Evolutionary conservation across 1,140 invertebrate species (phyloP).

Genomic region (Pseudobourletiella spinata): DNA sequence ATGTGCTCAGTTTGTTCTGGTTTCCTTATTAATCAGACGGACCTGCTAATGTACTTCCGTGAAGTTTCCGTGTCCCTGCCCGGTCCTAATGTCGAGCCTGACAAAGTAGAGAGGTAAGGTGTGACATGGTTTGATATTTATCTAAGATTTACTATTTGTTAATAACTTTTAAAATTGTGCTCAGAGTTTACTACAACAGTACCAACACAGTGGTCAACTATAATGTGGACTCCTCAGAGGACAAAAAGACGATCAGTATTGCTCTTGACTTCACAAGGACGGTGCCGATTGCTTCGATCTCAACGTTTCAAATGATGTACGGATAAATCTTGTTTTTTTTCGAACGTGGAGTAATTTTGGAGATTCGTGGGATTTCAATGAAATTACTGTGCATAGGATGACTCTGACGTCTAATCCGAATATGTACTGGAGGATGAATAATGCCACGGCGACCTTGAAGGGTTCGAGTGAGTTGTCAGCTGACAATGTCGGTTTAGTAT

Average conservation of each 20-base stretch:
- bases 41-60: background rate
- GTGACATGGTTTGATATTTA: no score
- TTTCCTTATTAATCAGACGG: background rate
- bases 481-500: conserved; percentile 4
- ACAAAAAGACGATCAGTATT: no score
- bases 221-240: no score
- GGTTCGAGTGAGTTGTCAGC: background rate
- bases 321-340: background rate
- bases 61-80: background rate
- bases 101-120: background rate
- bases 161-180: background rate
- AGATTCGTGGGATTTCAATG: background rate
- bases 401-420: background rate
- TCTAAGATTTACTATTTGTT: no score
- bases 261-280: no score
- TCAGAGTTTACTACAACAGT: no score
- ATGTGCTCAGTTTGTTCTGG: background rate
- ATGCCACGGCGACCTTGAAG: background rate
- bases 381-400: background rate
- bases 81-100: background rate
- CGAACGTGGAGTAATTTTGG: background rate
- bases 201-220: no score
- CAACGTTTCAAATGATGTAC: no score
- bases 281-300: no score
- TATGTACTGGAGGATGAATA: background rate